phyloP scores from a whole-genome alignment of 35 echinoderm and acorn worm species.

The Stichopus chloronotus region DNA sequence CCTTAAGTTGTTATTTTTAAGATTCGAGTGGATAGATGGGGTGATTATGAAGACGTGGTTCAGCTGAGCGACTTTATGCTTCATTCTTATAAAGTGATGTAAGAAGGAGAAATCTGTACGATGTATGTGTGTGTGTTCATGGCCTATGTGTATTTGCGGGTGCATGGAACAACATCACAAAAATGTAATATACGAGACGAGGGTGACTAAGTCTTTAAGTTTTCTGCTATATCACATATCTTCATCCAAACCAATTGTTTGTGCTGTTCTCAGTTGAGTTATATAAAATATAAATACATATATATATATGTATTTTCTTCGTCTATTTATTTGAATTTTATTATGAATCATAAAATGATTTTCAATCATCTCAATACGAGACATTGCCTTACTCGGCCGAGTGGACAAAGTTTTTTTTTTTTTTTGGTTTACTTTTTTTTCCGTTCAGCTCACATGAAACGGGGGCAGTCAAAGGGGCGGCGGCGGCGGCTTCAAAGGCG shows the following conservation, averaged over 20 bases:
- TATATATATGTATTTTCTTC: neutral
- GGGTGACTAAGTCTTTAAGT: too few species aligned
- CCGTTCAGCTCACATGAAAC: slow-evolving; percentile 8
- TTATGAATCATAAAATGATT: slow-evolving; percentile 1
- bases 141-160: too few species aligned
- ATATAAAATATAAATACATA: neutral
- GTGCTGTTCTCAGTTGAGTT: neutral
- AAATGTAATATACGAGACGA: too few species aligned
- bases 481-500: neutral
- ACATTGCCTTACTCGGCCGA: neutral
- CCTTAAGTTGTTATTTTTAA: too few species aligned
- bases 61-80: too few species aligned
- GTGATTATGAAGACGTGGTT: too few species aligned
- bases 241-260: neutral
- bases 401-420: neutral
- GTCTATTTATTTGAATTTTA: slow-evolving; percentile 17
- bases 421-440: neutral
- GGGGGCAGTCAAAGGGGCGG: neutral
- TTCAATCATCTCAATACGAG: slow-evolving; percentile 17
- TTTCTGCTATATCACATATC: too few species aligned
- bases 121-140: neutral
- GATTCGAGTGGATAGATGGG: too few species aligned
- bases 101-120: too few species aligned
- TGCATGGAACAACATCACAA: too few species aligned
- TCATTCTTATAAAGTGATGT: too few species aligned